These are phyloP conservation scores for Pegoplata infirma DNA, from an alignment of 2,888 invertebrate genomes.

Conservation along the genomic window DNA sequence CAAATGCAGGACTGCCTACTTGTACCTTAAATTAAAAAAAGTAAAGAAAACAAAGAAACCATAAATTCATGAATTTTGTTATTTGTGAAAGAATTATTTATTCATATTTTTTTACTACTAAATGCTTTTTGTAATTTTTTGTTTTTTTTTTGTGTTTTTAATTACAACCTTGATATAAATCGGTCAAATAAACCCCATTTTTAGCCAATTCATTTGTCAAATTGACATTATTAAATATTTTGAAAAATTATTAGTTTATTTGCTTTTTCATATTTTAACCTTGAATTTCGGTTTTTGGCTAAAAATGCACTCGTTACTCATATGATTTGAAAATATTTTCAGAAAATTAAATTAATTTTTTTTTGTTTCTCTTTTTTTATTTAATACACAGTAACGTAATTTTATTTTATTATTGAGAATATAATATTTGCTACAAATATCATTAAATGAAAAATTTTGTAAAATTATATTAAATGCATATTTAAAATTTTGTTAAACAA, in stretches of 20 bases:
- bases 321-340: too few species aligned
- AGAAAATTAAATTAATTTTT: not conserved
- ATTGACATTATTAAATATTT: constrained; percentile 51
- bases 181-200: constrained; percentile 41
- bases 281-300: constrained; percentile 46
- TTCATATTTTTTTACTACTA: not conserved
- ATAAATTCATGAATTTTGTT: not conserved
- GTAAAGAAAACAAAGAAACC: constrained; percentile 11
- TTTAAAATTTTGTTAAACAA: too few species aligned
- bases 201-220: constrained; percentile 52
- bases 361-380: too few species aligned
- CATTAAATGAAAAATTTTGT: too few species aligned
- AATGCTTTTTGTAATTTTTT: constrained; percentile 1
- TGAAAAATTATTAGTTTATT: constrained; percentile 53
- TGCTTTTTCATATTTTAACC: constrained; percentile 32
- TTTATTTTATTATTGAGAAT: not conserved
- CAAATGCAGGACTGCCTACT: constrained; percentile 90
- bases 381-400: not conserved
- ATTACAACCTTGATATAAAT: constrained; percentile 47
- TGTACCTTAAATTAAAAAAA: constrained; percentile 83
- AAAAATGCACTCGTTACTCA: constrained; percentile 56
- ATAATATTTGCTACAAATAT: not conserved
- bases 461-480: too few species aligned
- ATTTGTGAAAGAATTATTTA: not conserved
- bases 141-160: too few species aligned